phyloP scores from a whole-genome alignment of 2,797 vertebrate species.

The Apogon hyalosoma region DNA sequence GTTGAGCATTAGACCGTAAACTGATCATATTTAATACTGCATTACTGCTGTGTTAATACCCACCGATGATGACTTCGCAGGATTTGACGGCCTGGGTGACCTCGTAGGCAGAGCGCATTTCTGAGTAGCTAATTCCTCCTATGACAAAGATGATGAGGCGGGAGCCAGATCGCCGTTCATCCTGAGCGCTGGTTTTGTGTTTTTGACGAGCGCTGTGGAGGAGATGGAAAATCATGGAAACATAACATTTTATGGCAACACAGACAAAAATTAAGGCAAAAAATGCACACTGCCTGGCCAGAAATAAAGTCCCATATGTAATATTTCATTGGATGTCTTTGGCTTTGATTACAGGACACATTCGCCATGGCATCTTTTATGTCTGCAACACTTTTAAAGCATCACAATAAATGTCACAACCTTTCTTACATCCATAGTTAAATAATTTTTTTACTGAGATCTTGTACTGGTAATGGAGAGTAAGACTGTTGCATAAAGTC shows the following conservation, averaged over 20 bases:
- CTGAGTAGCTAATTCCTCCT: constrained; percentile 91
- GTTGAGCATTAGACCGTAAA: neutral
- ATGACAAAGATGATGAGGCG: constrained; percentile 95
- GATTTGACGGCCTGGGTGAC: constrained; percentile 90
- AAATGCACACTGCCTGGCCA: neutral
- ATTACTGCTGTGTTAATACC: constrained; percentile 52
- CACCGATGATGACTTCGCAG: constrained; percentile 95
- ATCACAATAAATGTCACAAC: no score
- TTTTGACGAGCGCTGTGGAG: constrained; percentile 91
- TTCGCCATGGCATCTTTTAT: no score
- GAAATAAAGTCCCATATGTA: no score
- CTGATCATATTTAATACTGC: neutral
- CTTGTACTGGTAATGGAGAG: no score
- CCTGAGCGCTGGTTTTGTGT: constrained; percentile 84
- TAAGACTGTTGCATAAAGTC: no score
- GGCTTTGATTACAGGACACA: no score
- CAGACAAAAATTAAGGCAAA: neutral
- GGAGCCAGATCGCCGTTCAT: constrained; percentile 87
- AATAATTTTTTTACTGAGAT: no score
- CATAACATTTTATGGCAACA: neutral
- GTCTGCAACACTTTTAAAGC: no score
- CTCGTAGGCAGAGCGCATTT: constrained; percentile 95
- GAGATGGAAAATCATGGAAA: neutral
- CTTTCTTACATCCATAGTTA: no score
- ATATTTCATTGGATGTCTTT: no score